Evolutionary conservation across 2,888 invertebrate genomes (phyloP), one percentile per base, ranked within the genome.

Genomic region (Drosophila mayaguana): DNA sequence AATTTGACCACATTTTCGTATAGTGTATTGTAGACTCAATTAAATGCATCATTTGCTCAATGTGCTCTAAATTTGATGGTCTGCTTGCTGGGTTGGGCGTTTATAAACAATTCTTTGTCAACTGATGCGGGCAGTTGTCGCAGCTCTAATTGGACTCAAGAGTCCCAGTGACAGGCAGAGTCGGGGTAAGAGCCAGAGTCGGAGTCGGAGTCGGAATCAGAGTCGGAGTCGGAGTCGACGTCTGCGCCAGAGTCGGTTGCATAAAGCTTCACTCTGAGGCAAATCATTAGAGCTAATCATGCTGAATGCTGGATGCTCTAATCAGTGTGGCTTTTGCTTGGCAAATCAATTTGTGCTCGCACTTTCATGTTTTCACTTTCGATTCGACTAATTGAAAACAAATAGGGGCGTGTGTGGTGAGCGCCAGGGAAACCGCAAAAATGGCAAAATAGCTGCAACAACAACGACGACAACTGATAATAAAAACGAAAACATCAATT

Each of bases 311-410:
- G 80, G 82, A 82, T 85, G 83, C 72, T 80, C 63, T 62, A 81
- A 84, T 83, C 86, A 88, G 72, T 85, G 83, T 71, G 85, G 83
- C 84, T 81, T 72, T 72, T 68, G 60, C 66, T 62, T 14, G 36
- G 80, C 63, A 67, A 85, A 82, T 78, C 83, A 83, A 80, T 80
- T 86, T 78, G 57, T 48, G 78, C 88, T 88, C 78, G 83, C 78
- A 89, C 89, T 89, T 87, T 85, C 89, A 75, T 72, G 71, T 84
- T 83, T 87, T 85, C 89, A 87, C 89, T 87, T 89, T 85, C 88
- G 73, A 84, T 70, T 63, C 78, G 61, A 81, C 81, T 83, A 81
- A 83, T 86, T 84, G 78, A 76, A 73, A 84, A 67, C 75, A 66
- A 76, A 82, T 64, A 66, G 66, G 72, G 70, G 67, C 62, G 60